Evolutionary conservation across 2,888 invertebrate genomes (phyloP).

Genomic region (Nysson spinosus): DNA sequence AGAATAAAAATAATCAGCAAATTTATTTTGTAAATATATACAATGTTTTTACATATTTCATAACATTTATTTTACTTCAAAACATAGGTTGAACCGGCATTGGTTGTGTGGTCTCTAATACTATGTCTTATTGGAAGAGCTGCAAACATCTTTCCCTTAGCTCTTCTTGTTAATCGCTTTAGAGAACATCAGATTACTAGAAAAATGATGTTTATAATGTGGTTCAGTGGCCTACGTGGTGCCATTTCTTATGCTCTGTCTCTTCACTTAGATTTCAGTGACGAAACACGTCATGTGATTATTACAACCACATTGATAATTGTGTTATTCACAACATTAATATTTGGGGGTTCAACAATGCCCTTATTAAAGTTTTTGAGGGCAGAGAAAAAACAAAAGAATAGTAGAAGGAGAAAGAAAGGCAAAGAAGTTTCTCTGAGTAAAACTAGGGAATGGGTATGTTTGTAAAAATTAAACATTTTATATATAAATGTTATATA

Average conservation of each 20-base stretch:
- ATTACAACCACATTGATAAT: conserved; percentile 99
- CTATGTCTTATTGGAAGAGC: conserved; percentile 95
- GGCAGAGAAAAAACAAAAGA: conserved; percentile 81
- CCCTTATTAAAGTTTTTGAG: conserved; percentile 95
- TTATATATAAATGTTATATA: not conserved
- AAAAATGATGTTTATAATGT: conserved; percentile 99
- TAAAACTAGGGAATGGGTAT: conserved; percentile 97
- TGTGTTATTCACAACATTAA: conserved; percentile 95
- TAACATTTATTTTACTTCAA: conserved; percentile 18
- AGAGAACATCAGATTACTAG: conserved; percentile 98
- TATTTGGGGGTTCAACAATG: conserved; percentile 98
- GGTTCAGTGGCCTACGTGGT: conserved; percentile 98
- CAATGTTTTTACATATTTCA: not conserved
- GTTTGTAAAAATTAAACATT: conserved; percentile 16
- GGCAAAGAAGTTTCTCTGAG: conserved; percentile 93
- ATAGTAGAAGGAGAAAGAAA: conserved; percentile 81
- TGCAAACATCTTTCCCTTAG: conserved; percentile 97
- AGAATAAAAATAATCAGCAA: too few species aligned
- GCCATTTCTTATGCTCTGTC: conserved; percentile 99
- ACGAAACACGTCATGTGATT: conserved; percentile 96
- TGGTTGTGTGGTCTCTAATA: conserved; percentile 96
- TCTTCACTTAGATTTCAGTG: conserved; percentile 94
- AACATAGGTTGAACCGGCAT: conserved; percentile 84
- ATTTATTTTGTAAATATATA: too few species aligned
- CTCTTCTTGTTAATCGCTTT: conserved; percentile 95